Evolutionary conservation across 2,888 invertebrate species (phyloP).

Genomic region (Eristalis intricaria): DNA sequence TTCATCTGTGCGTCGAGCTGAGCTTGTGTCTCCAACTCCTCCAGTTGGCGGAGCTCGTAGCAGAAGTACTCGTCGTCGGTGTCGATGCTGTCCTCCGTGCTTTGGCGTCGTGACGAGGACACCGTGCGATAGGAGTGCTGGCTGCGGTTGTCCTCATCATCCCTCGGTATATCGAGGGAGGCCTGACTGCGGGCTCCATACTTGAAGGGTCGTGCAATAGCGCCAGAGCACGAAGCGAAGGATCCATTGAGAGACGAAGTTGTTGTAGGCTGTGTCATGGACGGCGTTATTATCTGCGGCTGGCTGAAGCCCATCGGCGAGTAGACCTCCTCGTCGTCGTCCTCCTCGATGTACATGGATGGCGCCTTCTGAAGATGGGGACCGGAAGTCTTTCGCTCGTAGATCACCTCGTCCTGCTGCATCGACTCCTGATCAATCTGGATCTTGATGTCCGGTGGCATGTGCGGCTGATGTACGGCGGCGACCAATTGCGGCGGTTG

Average conservation of each 20-base stretch:
- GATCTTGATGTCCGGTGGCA: conserved; percentile 53
- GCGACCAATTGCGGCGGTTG: not conserved
- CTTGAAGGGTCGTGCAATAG: conserved; percentile 73
- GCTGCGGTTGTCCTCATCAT: conserved; percentile 92
- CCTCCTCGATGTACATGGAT: conserved; percentile 75
- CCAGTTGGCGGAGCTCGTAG: conserved; percentile 92
- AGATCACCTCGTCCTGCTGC: conserved; percentile 79
- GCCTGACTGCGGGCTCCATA: conserved; percentile 84
- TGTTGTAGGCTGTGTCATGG: conserved; percentile 10
- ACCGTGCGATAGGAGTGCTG: conserved; percentile 94
- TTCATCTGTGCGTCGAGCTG: conserved; percentile 82
- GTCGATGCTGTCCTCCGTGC: conserved; percentile 95
- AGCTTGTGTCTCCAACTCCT: conserved; percentile 91
- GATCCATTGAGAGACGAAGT: conserved; percentile 3
- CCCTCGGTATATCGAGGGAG: conserved; percentile 90
- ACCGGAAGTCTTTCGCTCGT: conserved; percentile 80
- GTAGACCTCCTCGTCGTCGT: conserved; percentile 52
- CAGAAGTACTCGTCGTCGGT: conserved; percentile 97
- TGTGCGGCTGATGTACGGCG: not conserved
- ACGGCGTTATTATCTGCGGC: conserved; percentile 35
- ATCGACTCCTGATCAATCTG: conserved; percentile 58
- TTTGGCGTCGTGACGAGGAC: conserved; percentile 93
- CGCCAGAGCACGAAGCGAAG: conserved; percentile 72
- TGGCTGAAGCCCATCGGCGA: conserved; percentile 50
- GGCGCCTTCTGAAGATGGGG: conserved; percentile 74